A percentile compares a stretch with the other conserved stretches of the same genome.
These are phyloP conservation scores for Menura novaehollandiae DNA, from an alignment of 2,113 vertebrate genomes.

Conservation along the genomic window DNA sequence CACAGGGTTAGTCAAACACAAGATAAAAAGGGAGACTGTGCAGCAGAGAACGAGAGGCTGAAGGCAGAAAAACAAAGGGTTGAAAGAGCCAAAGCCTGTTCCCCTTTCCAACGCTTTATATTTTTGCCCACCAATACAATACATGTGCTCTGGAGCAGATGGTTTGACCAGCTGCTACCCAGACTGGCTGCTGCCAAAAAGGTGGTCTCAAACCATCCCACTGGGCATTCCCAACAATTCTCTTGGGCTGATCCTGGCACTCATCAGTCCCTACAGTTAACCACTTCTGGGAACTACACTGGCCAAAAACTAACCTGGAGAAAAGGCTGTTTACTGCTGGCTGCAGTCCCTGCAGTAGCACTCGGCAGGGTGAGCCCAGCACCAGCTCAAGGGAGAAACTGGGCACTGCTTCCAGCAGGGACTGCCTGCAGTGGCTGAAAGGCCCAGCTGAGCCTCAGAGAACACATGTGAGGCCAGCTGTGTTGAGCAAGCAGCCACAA, in stretches of 20 bases:
- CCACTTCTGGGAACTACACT: neutral
- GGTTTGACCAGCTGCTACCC: neutral
- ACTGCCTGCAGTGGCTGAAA: neutral
- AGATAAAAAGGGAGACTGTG: neutral
- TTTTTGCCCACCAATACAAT: neutral
- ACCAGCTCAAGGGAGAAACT: neutral
- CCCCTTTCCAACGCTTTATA: neutral
- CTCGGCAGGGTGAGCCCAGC: neutral
- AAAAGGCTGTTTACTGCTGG: neutral
- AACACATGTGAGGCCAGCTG: neutral
- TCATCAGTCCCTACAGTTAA: neutral
- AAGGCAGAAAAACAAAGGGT: neutral
- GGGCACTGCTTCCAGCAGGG: neutral
- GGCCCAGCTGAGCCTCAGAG: neutral
- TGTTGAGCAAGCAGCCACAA: neutral
- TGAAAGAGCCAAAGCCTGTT: neutral
- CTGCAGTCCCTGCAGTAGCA: neutral
- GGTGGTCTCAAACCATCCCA: neutral
- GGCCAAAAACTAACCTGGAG: neutral
- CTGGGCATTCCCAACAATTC: neutral
- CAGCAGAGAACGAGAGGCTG: neutral
- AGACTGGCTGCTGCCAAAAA: neutral
- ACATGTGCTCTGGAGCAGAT: accelerated
- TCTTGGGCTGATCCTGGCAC: neutral
- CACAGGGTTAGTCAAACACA: neutral